Evolutionary conservation across 2,888 invertebrate genomes (phyloP).

Genomic region (Trilocha varians): DNA sequence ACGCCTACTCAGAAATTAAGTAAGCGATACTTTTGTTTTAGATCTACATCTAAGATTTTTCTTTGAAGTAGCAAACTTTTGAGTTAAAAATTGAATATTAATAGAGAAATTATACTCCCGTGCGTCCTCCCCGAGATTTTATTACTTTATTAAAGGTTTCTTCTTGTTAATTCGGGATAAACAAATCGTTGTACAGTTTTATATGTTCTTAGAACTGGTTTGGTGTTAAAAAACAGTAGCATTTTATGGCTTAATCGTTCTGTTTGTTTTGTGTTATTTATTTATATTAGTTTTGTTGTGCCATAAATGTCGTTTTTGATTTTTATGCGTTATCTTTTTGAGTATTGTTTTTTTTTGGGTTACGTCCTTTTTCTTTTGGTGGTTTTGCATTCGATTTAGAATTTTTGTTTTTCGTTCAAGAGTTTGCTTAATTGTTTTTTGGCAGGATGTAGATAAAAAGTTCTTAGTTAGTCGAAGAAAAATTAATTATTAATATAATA

Average conservation of each 20-base stretch:
- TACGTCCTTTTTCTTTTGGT: neutral
- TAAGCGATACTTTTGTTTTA: constrained; percentile 44
- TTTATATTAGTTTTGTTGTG: constrained; percentile 29
- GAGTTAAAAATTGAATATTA: constrained; percentile 71
- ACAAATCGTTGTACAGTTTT: constrained; percentile 58
- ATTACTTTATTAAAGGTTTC: constrained; percentile 62
- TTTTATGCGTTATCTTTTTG: constrained; percentile 11
- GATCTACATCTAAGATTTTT: constrained; percentile 65
- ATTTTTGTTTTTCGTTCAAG: too few species aligned
- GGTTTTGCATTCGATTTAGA: too few species aligned
- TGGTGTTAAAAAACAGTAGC: constrained; percentile 71
- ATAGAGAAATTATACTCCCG: constrained; percentile 65
- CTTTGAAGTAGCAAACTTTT: constrained; percentile 62
- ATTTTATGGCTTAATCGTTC: constrained; percentile 63
- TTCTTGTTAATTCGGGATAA: constrained; percentile 64
- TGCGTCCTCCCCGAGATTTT: constrained; percentile 49
- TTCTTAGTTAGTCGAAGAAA: too few species aligned
- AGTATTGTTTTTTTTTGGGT: neutral
- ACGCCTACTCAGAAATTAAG: constrained; percentile 51
- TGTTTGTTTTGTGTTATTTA: constrained; percentile 48
- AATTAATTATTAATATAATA: too few species aligned
- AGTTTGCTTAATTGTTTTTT: too few species aligned
- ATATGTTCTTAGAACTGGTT: constrained; percentile 55
- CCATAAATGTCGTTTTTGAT: constrained; percentile 22
- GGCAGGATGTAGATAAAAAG: too few species aligned